Percentiles rank a stretch among this genome's conserved stretches.
phyloP scores from a whole-genome alignment of 2,113 vertebrate species.

The Thinocorus orbignyianus region DNA sequence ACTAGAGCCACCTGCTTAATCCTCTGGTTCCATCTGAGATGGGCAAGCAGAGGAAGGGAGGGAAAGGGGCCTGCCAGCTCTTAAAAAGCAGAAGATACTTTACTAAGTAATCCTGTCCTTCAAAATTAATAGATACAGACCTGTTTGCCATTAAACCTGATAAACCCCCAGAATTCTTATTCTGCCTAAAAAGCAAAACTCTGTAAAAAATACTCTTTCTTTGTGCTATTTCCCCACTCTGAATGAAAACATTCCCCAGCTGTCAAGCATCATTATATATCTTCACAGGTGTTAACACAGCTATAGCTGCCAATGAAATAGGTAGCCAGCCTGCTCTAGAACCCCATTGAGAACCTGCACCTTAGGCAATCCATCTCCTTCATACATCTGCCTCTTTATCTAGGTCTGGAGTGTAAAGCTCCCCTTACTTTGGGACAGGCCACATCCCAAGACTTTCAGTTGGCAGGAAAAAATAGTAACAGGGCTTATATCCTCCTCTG shows the following conservation, averaged over 20 bases:
- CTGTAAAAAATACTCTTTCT: not conserved
- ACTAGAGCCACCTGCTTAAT: not conserved
- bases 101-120: not conserved
- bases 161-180: not conserved
- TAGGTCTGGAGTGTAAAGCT: not conserved
- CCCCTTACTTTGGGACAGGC: not conserved
- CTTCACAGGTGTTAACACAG: not conserved
- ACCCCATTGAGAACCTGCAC: not conserved
- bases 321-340: not conserved
- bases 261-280: not conserved
- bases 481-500: not conserved
- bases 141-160: not conserved
- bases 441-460: fast-evolving
- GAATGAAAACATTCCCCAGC: not conserved
- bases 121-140: not conserved
- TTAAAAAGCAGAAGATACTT: not conserved
- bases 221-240: not conserved
- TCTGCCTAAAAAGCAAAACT: not conserved
- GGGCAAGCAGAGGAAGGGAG: not conserved
- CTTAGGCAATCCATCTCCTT: not conserved
- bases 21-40: not conserved
- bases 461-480: not conserved
- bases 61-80: not conserved
- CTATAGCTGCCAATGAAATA: not conserved
- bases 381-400: not conserved